Evolutionary conservation across 2,113 vertebrate species (phyloP).

Genomic region (Carettochelys insculpta): DNA sequence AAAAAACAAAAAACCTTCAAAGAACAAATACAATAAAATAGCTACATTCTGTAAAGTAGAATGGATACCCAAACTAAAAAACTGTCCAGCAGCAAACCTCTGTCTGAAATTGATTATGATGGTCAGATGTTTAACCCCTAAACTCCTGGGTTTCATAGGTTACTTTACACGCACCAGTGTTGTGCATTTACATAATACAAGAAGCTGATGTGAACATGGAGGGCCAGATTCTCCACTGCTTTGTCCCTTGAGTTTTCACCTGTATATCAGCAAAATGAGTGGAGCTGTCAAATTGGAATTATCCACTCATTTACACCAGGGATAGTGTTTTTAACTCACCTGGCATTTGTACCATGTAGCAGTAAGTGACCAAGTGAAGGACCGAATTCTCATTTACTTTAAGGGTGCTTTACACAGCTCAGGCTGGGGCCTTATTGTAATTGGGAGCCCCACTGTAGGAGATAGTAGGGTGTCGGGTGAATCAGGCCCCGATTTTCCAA

Average conservation of each 20-base stretch:
- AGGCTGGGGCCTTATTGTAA: neutral
- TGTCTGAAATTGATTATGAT: neutral
- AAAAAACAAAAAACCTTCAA: no score
- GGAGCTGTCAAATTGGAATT: neutral
- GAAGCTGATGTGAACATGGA: neutral
- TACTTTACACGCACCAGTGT: neutral
- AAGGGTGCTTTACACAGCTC: neutral
- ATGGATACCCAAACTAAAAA: neutral
- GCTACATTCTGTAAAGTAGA: neutral
- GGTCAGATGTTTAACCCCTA: slow-evolving; percentile 6
- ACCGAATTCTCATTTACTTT: neutral
- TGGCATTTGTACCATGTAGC: slow-evolving; percentile 7
- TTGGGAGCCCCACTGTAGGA: neutral
- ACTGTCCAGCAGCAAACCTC: neutral
- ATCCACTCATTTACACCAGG: neutral
- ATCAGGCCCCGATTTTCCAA: slow-evolving; percentile 2
- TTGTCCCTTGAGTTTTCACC: neutral
- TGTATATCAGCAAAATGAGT: neutral
- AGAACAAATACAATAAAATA: fast-evolving
- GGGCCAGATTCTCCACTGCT: neutral
- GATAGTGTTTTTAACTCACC: neutral
- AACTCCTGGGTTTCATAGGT: neutral
- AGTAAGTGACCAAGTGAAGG: neutral
- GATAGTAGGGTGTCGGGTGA: slow-evolving; percentile 7
- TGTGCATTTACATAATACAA: slow-evolving; percentile 1